Conservation (phyloP, 2,888 invertebrate species). For the Cyaniris semiargus region DNA sequence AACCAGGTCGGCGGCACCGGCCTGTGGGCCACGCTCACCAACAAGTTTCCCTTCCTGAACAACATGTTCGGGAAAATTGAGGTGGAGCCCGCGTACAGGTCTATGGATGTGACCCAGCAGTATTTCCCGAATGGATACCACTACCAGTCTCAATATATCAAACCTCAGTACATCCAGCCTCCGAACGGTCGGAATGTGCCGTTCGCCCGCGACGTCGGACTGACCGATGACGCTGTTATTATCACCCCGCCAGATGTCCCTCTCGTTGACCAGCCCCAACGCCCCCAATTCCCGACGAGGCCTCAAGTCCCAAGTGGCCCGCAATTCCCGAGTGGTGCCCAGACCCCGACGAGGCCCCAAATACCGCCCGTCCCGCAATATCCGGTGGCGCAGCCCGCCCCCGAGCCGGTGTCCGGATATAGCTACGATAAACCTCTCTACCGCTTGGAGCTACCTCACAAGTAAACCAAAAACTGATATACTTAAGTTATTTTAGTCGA, state of each 20-base stretch:
- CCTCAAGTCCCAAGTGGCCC: conserved; percentile 2
- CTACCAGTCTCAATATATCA: conserved; percentile 39
- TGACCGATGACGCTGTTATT: conserved; percentile 73
- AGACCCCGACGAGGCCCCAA: background rate
- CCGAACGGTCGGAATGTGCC: conserved; percentile 52
- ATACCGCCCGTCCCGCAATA: conserved; percentile 3
- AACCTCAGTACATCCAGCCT: conserved; percentile 46
- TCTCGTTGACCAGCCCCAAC: conserved; percentile 44
- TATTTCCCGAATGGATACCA: conserved; percentile 16
- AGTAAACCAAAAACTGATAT: conserved; percentile 47
- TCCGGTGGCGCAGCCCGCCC: conserved; percentile 41
- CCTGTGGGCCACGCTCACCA: conserved; percentile 66
- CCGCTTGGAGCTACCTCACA: conserved; percentile 66
- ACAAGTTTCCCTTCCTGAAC: conserved; percentile 70
- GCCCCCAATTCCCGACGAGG: background rate
- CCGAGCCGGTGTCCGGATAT: conserved; percentile 57
- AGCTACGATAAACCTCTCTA: conserved; percentile 68
- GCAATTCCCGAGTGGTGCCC: background rate
- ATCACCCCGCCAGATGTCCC: conserved; percentile 71
- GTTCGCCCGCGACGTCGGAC: conserved; percentile 62
- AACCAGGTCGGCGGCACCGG: conserved; percentile 74
- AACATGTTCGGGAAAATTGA: conserved; percentile 73
- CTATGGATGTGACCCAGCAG: conserved; percentile 3
- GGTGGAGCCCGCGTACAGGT: conserved; percentile 45
- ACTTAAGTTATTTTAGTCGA: background rate